Conservation (phyloP, 2,888 invertebrate species). For the Cantharis nigra region DNA sequence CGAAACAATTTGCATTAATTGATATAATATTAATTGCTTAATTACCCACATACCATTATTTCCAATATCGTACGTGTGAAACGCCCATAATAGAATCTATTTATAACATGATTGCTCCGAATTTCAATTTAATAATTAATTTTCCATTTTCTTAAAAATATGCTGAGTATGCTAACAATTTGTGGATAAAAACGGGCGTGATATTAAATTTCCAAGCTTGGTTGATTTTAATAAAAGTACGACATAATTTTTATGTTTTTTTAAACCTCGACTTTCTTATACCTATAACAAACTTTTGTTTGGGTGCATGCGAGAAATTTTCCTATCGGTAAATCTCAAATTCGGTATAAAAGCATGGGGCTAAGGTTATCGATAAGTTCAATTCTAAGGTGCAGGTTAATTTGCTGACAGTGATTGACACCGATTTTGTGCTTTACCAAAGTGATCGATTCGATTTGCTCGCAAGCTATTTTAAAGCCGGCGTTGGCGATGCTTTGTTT, state of each 20-base stretch:
- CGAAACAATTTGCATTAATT: constrained; percentile 4
- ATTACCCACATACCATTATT: constrained; percentile 13
- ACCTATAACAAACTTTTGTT: background rate
- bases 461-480: background rate
- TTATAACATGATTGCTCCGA: constrained; percentile 8
- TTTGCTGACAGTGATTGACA: constrained; percentile 22
- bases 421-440: constrained; percentile 14
- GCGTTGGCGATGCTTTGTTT: background rate
- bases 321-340: background rate
- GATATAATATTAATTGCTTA: constrained; percentile 12
- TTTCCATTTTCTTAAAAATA: constrained; percentile 2
- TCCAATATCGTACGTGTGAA: background rate
- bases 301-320: constrained; percentile 1
- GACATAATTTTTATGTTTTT: constrained; percentile 1
- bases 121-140: constrained; percentile 19
- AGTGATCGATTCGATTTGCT: constrained; percentile 12
- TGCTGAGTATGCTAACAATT: background rate
- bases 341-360: constrained; percentile 4
- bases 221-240: constrained; percentile 4
- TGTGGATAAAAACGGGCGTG: background rate
- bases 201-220: constrained; percentile 11
- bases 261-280: background rate
- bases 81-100: constrained; percentile 2
- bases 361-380: constrained; percentile 21
- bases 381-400: constrained; percentile 19